Percentiles rank a stretch among this genome's conserved stretches.
These are phyloP conservation scores for Aphaenogaster ashmeadi DNA, from an alignment of 1,140 invertebrate species.

Conservation along the genomic window DNA sequence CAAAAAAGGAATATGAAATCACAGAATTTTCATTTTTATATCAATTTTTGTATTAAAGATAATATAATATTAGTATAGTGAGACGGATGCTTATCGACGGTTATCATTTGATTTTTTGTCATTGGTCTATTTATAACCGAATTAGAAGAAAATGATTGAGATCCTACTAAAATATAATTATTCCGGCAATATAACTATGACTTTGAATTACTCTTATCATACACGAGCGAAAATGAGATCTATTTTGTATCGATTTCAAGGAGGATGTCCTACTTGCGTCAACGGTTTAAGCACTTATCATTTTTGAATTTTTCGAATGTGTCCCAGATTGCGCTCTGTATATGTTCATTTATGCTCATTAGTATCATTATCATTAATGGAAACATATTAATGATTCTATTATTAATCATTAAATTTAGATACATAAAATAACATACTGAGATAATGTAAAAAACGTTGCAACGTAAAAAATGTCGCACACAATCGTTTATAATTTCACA, in stretches of 20 bases:
- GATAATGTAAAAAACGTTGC: slow-evolving; percentile 5
- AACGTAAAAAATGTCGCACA: background rate
- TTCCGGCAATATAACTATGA: background rate
- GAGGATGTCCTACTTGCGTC: slow-evolving; percentile 56
- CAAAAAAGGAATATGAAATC: background rate
- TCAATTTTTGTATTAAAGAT: background rate
- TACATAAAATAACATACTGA: background rate
- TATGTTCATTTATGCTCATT: slow-evolving; percentile 32
- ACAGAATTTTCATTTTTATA: slow-evolving; percentile 1
- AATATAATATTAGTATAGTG: slow-evolving; percentile 6
- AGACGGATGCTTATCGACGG: background rate
- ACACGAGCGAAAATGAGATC: background rate
- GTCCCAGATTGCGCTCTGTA: slow-evolving; percentile 9
- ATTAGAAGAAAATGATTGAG: background rate
- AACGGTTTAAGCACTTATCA: slow-evolving; percentile 43
- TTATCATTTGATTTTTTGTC: background rate
- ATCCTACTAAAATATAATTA: slow-evolving; percentile 3
- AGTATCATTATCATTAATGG: background rate
- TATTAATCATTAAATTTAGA: slow-evolving; percentile 53
- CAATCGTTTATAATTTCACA: background rate
- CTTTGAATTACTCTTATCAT: background rate
- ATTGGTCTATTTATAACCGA: background rate
- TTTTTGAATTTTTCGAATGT: slow-evolving; percentile 38
- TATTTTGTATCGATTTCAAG: slow-evolving; percentile 34
- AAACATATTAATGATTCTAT: slow-evolving; percentile 20